Base-by-base conservation (phyloP, 2,797 vertebrate species). In the Sebastes cheni region DNA sequence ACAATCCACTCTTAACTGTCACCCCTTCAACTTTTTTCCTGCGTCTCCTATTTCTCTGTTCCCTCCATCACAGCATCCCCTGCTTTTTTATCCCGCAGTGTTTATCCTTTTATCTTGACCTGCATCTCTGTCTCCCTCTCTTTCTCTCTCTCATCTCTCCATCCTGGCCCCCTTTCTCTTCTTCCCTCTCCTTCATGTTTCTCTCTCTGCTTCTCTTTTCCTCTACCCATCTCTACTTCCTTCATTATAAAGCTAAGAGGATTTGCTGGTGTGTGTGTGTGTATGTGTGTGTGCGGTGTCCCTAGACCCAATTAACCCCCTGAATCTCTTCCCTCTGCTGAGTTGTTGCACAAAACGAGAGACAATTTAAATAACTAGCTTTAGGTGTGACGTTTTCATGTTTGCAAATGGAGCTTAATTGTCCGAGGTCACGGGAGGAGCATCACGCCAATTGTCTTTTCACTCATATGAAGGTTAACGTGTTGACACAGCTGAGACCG, bases 241-340 rank as follows among this genome's bases (percentile, higher is more conserved):
- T 93, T 94, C 91, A 92, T 95, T 93, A 95, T 89, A 93, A 86
- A 91, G 88, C 88, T 94, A 93, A 93, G 93, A 94, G 93, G 94
- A 95, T 95, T 94, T 94, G 81, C 85, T 89, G 74, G 68, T 86
- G 30, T 79, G 64, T 67, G 42, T 55, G 32, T 67, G 30, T 69
- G 80, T 76, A 64, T 67, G 61, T 75, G 39, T 46, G 67, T 34
- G 9, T 36, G n/a, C 10, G 20, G 80, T 90, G 89, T 93, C 85
- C 84, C 91, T 60, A 87, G 91, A 94, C 90, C 92, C 91, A 95
- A 94, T 94, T 94, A 94, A 93, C 92, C 91, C 89, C 72, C 82
- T 82, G 84, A 91, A 91, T 91, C 79, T 90, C 71, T 81, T 81
- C 84, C 86, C 86, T 91, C 82, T 83, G 81, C 84, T 79, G 89